A percentile compares a stretch with the other conserved stretches of the same genome.
These are phyloP conservation scores for Bactericera cockerelli DNA, from an alignment of 1,140 invertebrate genomes.

Conservation along the genomic window DNA sequence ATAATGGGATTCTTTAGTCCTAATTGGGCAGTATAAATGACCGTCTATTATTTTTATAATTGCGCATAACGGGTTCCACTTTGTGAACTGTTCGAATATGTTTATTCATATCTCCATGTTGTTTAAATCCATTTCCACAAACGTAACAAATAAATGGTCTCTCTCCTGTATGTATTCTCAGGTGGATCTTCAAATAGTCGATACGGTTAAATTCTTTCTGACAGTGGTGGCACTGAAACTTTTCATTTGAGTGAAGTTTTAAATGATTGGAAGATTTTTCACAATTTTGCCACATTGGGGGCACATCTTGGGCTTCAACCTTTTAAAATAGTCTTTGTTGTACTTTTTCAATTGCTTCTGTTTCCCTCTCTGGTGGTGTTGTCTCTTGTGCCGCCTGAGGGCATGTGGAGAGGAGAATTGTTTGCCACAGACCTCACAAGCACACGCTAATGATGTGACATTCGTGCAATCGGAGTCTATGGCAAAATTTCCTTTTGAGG, in stretches of 20 bases:
- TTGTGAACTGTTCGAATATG: constrained; percentile 32
- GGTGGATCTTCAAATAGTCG: constrained; percentile 28
- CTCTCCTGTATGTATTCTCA: constrained; percentile 51
- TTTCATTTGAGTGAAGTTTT: neutral
- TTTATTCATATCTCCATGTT: constrained; percentile 42
- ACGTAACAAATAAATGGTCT: constrained; percentile 47
- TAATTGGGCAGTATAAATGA: too few species aligned
- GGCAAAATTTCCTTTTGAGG: too few species aligned
- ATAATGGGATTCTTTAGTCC: too few species aligned
- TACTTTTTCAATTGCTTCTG: neutral
- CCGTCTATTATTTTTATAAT: too few species aligned
- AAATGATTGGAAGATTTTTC: constrained; percentile 6
- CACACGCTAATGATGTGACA: too few species aligned
- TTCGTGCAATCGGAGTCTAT: too few species aligned
- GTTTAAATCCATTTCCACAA: constrained; percentile 45
- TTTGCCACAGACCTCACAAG: too few species aligned
- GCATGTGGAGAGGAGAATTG: neutral
- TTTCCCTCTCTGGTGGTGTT: neutral
- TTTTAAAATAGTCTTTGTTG: neutral
- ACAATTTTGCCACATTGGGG: constrained; percentile 3
- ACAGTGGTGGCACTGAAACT: constrained; percentile 12
- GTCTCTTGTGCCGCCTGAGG: neutral
- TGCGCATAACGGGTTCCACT: neutral
- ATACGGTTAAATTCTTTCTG: constrained; percentile 7
- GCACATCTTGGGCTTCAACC: neutral